Evolutionary conservation across 2,113 vertebrate genomes (phyloP).

Genomic region (Brachypteracias leptosomus): DNA sequence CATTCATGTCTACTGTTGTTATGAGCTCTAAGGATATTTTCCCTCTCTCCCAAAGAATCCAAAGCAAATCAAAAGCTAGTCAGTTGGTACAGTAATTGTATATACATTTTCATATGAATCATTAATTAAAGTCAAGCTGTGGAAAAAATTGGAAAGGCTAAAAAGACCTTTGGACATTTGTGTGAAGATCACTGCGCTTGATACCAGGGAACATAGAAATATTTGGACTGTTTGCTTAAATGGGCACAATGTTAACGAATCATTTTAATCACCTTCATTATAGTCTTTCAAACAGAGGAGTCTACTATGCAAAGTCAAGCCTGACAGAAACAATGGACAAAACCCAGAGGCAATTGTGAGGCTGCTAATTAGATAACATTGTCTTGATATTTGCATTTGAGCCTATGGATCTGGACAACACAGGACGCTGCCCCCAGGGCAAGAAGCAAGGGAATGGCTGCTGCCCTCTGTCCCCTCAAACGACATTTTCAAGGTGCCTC

Average conservation of each 20-base stretch:
- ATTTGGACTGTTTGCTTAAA: constrained; percentile 46
- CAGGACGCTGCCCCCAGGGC: neutral
- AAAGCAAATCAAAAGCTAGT: constrained; percentile 27
- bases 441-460: neutral
- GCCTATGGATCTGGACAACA: constrained; percentile 43
- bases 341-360: constrained; percentile 15
- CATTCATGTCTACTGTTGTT: neutral
- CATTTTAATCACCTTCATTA: constrained; percentile 48
- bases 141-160: neutral
- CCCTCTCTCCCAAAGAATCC: neutral
- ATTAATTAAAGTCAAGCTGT: constrained; percentile 55
- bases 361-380: constrained; percentile 56
- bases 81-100: neutral
- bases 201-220: constrained; percentile 13
- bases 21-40: neutral
- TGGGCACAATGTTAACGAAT: constrained; percentile 30
- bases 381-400: constrained; percentile 47
- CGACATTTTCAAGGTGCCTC: neutral
- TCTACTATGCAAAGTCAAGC: neutral
- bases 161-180: constrained; percentile 26
- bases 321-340: neutral
- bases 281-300: constrained; percentile 16
- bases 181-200: neutral
- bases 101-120: constrained; percentile 32
- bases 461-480: neutral